A percentile compares a stretch with the other conserved stretches of the same genome.
These are phyloP conservation scores for Drosophila lacertosa DNA, from an alignment of 1,140 invertebrate species.

Conservation along the genomic window DNA sequence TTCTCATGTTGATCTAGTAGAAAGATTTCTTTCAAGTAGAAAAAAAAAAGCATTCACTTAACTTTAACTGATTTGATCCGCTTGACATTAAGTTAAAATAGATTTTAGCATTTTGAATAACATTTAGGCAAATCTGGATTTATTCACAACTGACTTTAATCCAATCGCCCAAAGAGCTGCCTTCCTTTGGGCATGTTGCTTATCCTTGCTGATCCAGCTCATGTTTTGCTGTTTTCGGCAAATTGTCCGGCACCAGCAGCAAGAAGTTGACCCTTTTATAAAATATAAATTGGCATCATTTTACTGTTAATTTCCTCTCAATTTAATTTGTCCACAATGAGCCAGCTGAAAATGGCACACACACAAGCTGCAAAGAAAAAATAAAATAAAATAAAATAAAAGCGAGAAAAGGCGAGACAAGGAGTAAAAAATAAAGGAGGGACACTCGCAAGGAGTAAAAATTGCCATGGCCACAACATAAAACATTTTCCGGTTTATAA, in stretches of 20 bases:
- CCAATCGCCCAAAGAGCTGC: neutral
- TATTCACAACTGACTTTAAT: too few species aligned
- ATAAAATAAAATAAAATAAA: constrained; percentile 28
- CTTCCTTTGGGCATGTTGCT: too few species aligned
- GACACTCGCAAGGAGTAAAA: constrained; percentile 37
- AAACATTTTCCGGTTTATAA: constrained; percentile 83
- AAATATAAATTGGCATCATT: constrained; percentile 62
- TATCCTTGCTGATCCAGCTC: neutral
- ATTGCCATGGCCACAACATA: constrained; percentile 68
- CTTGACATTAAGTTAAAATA: too few species aligned
- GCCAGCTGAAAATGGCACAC: constrained; percentile 28
- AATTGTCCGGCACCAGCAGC: neutral
- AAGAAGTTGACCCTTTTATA: neutral
- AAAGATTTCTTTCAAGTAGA: neutral
- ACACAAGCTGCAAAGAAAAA: neutral
- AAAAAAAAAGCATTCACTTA: too few species aligned
- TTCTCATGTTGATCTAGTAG: neutral
- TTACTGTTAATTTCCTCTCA: constrained; percentile 67
- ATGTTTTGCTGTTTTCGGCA: neutral
- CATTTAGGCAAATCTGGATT: too few species aligned
- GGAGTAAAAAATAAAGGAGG: too few species aligned
- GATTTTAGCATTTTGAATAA: too few species aligned
- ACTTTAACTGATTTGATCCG: neutral
- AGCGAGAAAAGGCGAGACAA: constrained; percentile 13
- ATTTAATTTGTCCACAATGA: constrained; percentile 65